Base-by-base conservation (phyloP, 2,888 invertebrate species). In the Pandemis heparana region DNA sequence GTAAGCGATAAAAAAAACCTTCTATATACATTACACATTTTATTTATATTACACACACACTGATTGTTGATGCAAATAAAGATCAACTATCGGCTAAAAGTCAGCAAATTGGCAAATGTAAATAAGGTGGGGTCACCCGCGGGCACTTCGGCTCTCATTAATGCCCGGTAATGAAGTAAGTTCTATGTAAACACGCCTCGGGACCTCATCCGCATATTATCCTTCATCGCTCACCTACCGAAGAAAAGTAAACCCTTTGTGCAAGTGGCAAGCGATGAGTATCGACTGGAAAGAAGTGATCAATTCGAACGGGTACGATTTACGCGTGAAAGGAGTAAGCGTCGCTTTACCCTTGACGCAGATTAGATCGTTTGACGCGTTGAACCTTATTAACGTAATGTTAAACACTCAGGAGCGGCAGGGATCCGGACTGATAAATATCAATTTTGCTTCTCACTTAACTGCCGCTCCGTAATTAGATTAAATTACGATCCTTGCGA, bases 81-180 rank as follows among this genome's bases (percentile, higher is more conserved):
- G 62, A 69, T 66, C 38, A 74, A 71, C 61, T 74, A 79, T 80
- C 72, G 76, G 75, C 76, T 77, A 81, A 81, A 86, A 86, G 82
- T 80, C 82, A 78, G 81, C 79, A 85, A 88, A 87, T 87, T 83
- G 83, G 82, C 81, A 76, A 76, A 78, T 82, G 81, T 87, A 85
- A 87, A 89, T 89, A 87, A 87, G 87, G 85, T 83, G 83, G 78
- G 80, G 77, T 80, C 83, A 85, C 83, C 87, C 86, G 79, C 79
- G 77, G 85, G 87, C 88, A 82, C 84, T 88, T 87, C 80, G 83
- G 82, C 83, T 85, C 89, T 90, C 89, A 90, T 92, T 92, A 92
- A 90, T 91, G 87, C 86, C 81, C 87, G 81, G 87, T 91, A 92
- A 92, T 92, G 89, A 92, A 92, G 86, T 90, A 92, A 92, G 90